Conservation (phyloP, 2,888 invertebrate genomes). For the Argyresthia albistria region DNA sequence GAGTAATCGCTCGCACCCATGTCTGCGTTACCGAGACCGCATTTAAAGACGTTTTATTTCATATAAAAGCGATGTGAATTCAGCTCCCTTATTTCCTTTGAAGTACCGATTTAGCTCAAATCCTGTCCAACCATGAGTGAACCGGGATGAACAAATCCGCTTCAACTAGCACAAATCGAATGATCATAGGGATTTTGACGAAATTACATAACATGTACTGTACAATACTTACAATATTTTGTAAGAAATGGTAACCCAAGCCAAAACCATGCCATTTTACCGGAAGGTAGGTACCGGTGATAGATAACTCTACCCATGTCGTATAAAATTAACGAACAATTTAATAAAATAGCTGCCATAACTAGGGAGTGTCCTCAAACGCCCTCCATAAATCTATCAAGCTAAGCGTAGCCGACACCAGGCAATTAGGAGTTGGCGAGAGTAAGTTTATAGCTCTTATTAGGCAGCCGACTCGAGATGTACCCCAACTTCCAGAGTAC, state of each 20-base stretch:
- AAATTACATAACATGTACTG: not conserved
- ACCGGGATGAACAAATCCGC: not conserved
- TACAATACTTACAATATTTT: no score
- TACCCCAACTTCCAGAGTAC: slow-evolving; percentile 26
- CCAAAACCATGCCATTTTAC: no score
- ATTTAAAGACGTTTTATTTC: no score
- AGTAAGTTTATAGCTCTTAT: slow-evolving; percentile 32
- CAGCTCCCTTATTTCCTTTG: not conserved
- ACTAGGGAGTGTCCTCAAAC: slow-evolving; percentile 20
- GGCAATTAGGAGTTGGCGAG: slow-evolving; percentile 43
- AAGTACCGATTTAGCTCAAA: not conserved
- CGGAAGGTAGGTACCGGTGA: no score
- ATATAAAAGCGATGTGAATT: not conserved
- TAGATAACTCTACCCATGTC: not conserved
- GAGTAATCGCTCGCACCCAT: no score
- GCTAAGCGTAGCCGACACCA: slow-evolving; percentile 36
- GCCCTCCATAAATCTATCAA: slow-evolving; percentile 39
- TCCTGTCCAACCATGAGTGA: not conserved
- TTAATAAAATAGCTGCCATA: slow-evolving; percentile 7
- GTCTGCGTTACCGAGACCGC: no score
- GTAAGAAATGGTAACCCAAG: no score
- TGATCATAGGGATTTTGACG: slow-evolving; percentile 1
- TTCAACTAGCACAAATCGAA: slow-evolving; percentile 3
- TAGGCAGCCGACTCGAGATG: slow-evolving; percentile 29
- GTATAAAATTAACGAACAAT: slow-evolving; percentile 9